Conservation (phyloP, 1,140 invertebrate genomes). For the Plodia interpunctella region DNA sequence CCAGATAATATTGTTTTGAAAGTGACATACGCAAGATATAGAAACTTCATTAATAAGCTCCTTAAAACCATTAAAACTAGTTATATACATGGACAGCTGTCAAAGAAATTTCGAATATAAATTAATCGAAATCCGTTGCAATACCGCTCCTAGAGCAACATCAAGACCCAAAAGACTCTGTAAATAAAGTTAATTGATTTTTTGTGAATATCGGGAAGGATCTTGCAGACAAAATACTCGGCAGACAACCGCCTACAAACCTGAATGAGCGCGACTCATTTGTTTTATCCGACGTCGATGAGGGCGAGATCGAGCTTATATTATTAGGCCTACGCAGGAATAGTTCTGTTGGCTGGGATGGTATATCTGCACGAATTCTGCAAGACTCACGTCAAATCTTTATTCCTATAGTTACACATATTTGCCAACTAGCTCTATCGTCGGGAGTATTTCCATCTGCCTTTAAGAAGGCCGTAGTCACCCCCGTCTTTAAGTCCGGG, state of each 20-base stretch:
- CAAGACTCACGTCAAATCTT: not conserved
- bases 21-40: constrained; percentile 12
- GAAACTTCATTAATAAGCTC: constrained; percentile 10
- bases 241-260: not conserved
- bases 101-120: constrained; percentile 5
- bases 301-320: not conserved
- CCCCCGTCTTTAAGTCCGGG: constrained; percentile 15
- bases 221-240: not conserved
- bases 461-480: constrained; percentile 9
- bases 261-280: not conserved
- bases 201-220: constrained; percentile 10
- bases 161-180: not conserved
- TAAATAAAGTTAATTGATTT: constrained; percentile 14
- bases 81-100: constrained; percentile 5
- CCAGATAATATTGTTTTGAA: not conserved
- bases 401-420: not conserved
- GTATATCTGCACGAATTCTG: not conserved
- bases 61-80: constrained; percentile 8
- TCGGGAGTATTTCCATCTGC: not conserved
- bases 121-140: not conserved
- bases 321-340: not conserved
- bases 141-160: not conserved
- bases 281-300: not conserved
- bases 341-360: constrained; percentile 11
- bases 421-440: not conserved